These are phyloP conservation scores for Eunapius fragilis DNA, from an alignment of 37 sponge, comb jelly and placozoan species.

Conservation along the genomic window DNA sequence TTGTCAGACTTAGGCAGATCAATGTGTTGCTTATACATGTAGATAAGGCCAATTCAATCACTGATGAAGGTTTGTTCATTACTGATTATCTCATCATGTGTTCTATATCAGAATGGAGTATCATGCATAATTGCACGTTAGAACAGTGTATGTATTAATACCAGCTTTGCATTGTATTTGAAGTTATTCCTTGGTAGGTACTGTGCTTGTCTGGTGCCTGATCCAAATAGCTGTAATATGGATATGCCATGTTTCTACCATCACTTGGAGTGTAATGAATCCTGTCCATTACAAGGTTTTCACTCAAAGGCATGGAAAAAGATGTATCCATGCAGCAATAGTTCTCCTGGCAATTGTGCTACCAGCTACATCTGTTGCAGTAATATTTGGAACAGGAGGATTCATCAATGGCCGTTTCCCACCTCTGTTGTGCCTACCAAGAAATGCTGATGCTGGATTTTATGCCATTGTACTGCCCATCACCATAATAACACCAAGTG, in stretches of 20 bases:
- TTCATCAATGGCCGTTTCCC: conserved; percentile 40
- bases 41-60: no score
- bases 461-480: conserved; percentile 42
- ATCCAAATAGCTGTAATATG: background rate
- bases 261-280: background rate
- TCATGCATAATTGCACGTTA: no score
- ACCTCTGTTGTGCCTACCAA: conserved; percentile 24
- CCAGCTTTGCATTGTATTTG: no score
- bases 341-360: background rate
- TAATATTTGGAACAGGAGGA: background rate
- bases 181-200: background rate
- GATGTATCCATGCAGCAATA: background rate
- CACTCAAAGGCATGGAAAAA: background rate
- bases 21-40: no score
- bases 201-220: background rate
- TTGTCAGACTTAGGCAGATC: no score
- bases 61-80: no score
- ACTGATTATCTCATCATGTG: no score
- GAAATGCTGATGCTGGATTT: conserved; percentile 6
- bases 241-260: background rate
- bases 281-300: background rate
- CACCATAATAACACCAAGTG: conserved; percentile 19
- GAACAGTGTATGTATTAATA: no score
- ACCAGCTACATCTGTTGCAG: background rate
- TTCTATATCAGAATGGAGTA: no score